Evolutionary conservation across 2,888 invertebrate species (phyloP), one percentile per base, ranked within the genome.

Genomic region (Portevinia maculata): DNA sequence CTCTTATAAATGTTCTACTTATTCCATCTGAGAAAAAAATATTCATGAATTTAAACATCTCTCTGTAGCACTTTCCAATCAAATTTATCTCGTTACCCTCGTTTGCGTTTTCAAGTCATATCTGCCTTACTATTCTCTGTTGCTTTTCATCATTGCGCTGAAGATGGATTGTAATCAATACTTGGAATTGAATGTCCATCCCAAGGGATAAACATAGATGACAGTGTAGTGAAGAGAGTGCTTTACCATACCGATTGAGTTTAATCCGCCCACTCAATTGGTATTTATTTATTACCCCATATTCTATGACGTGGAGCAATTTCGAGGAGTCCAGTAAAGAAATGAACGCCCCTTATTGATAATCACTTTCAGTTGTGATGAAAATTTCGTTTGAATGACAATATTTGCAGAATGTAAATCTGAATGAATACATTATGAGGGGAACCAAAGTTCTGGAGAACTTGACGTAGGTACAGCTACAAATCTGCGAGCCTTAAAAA

Each of bases 261-360:
- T 46, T 74, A 69, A 62, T 74, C 79, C 79, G 67, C 79, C 79
- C 79, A 79, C 79, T 79, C 46, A 48, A 67, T 55, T 79, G 41
- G 60, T 79, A 62, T 69, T 79, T 74, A 79, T 74, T 74, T 55
- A 79, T 74, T 79, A 62, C 67, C 55, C 55, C 34, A 55, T 34
- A 73, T 44, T 28, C 21, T n/a, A 32, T 32, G 17, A 28, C 8
- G 46, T 30, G 4, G 30, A 37, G 0, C 34, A 32, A 52, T 9
- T 34, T 15, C 13, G 7, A 17, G 11, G 6, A 19, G 28, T 9
- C 9, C 5, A 52, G 21, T 30, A 37, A 11, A 17, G 15, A n/a
- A 17, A 59, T 17, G 39, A 15, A 69, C 71, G 64, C 78, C 78
- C 78, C 78, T 65, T 57, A 78, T 78, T 71, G 64, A 78, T 78